Evolutionary conservation across 2,113 vertebrate genomes (phyloP), one percentile per base, ranked within the genome.

Genomic region (Clarias batrachus): DNA sequence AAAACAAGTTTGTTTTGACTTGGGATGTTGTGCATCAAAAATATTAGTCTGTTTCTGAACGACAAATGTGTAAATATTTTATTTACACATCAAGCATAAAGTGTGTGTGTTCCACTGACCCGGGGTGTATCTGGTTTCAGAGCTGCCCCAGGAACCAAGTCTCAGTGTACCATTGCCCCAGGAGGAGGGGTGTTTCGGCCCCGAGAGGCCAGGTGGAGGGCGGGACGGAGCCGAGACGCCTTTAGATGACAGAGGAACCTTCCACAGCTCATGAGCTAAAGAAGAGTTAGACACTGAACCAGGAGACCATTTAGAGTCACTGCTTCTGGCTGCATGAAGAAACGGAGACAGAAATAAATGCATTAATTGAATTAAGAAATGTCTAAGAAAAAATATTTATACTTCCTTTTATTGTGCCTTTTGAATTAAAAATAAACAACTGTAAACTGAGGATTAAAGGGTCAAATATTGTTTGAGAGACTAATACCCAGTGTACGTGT

Each of bases 231-330:
- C 97, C 91, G 97, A 96, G 94, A 98, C 95, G 90, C 95, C 96
- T 95, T 99, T 99, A 90, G 97, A 95, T 92, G 97, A 95, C 96
- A 99, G 94, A 94, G 98, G 98, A 93, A 99, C 98, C 95, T 99
- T 99, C 98, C 98, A 99, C 94, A 99, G 96, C 96, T 99, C 98
- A 86, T 99, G 98, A 94, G 98, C 98, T 94, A 99, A 95, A 94
- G 98, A 99, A 93, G 98, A 97, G 96, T 97, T 99, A 93, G 96
- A 96, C 93, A 97, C 95, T 93, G 97, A 95, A 95, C 97, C 96
- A 93, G 98, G 97, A 95, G 97, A 97, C 98, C 98, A 99, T 95
- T 99, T 99, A 94, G 97, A 98, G 95, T 99, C 98, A 95, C 96
- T 96, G 95, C 96, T 96, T 98, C 98, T 98, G 96, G 96, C 98